phyloP scores from a whole-genome alignment of 2,888 invertebrate species.

The Acanthoscelides obtectus region DNA sequence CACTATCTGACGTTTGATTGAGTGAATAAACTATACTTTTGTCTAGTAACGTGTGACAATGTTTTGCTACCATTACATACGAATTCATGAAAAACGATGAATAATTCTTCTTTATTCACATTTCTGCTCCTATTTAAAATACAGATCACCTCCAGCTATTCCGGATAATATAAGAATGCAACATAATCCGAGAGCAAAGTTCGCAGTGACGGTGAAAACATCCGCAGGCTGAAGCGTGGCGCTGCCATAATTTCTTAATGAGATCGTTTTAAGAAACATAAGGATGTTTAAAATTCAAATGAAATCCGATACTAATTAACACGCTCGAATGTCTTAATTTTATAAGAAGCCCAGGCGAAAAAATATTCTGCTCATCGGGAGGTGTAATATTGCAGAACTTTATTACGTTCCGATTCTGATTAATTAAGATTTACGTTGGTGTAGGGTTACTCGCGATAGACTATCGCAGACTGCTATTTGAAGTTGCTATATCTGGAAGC shows the following conservation, averaged over 20 bases:
- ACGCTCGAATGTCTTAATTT: not conserved
- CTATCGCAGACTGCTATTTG: too few relatives aligned
- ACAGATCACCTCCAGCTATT: not conserved
- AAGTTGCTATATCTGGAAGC: too few relatives aligned
- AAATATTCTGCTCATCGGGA: not conserved
- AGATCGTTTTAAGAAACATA: slow-evolving; percentile 2
- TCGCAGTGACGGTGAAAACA: not conserved
- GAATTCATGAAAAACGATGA: too few relatives aligned
- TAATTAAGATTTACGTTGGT: not conserved
- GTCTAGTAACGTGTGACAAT: too few relatives aligned
- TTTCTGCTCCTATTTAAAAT: not conserved
- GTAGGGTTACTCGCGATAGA: not conserved
- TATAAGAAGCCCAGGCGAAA: not conserved
- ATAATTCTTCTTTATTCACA: too few relatives aligned
- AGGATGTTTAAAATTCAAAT: not conserved
- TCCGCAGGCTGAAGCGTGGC: not conserved
- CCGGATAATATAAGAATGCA: not conserved
- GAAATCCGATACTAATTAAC: not conserved
- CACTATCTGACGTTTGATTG: too few relatives aligned
- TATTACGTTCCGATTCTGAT: not conserved
- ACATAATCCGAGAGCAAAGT: not conserved
- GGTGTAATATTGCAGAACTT: not conserved
- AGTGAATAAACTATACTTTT: too few relatives aligned
- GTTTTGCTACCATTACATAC: too few relatives aligned
- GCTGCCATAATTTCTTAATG: slow-evolving; percentile 6